These are phyloP conservation scores for Scomber scombrus DNA, from an alignment of 2,113 vertebrate genomes.

Conservation along the genomic window DNA sequence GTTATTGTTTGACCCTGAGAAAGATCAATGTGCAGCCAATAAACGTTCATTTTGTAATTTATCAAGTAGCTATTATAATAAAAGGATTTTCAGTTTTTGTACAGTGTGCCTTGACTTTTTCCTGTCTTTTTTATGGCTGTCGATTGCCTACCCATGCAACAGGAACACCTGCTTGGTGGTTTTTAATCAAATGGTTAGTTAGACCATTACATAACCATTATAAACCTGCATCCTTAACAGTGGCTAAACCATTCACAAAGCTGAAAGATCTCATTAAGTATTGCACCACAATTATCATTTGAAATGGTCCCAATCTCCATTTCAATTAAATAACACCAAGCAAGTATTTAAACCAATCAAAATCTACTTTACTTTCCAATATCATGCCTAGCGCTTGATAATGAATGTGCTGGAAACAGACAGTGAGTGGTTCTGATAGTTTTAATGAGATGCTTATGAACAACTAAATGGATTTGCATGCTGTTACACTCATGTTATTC, in stretches of 20 bases:
- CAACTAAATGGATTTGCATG: constrained; percentile 44
- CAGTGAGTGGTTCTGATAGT: constrained; percentile 4
- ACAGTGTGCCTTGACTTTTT: too few species aligned
- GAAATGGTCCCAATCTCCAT: constrained; percentile 5
- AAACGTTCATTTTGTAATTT: too few species aligned
- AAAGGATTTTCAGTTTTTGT: too few species aligned
- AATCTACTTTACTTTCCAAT: constrained; percentile 20
- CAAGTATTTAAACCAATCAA: constrained; percentile 11
- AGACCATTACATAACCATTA: too few species aligned
- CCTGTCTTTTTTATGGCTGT: too few species aligned
- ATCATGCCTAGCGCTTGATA: background rate
- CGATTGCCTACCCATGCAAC: too few species aligned
- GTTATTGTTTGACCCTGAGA: too few species aligned
- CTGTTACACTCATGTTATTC: constrained; percentile 22
- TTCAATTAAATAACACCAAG: constrained; percentile 28
- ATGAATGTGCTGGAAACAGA: constrained; percentile 12
- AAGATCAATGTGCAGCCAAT: too few species aligned
- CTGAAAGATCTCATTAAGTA: background rate
- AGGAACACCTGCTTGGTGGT: too few species aligned
- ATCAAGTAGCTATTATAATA: too few species aligned
- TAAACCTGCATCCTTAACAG: background rate
- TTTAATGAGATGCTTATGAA: constrained; percentile 51
- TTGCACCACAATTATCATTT: background rate
- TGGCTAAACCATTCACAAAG: background rate
- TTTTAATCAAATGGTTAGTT: too few species aligned